A percentile compares a stretch with the other conserved stretches of the same genome.
Evolutionary conservation across 1,140 invertebrate genomes (phyloP).

Genomic region (Drosophila arawakana): DNA sequence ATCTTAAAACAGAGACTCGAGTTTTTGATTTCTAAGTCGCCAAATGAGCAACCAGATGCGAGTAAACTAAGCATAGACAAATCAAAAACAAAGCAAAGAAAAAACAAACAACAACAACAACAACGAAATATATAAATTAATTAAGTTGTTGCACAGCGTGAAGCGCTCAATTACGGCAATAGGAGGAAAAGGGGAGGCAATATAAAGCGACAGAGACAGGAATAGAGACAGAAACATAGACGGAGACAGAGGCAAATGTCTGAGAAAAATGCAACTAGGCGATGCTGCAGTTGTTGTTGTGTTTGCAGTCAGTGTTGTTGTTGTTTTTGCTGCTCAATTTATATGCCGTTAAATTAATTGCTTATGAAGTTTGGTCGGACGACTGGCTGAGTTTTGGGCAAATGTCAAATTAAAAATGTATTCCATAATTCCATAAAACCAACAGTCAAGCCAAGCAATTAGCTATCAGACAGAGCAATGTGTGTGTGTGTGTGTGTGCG

Average conservation of each 20-base stretch:
- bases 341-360: constrained; percentile 81
- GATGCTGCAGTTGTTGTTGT: constrained; percentile 63
- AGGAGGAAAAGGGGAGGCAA: constrained; percentile 4
- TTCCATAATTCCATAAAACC: constrained; percentile 70
- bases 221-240: constrained; percentile 15
- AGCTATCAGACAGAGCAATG: constrained; percentile 42
- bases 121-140: constrained; percentile 71
- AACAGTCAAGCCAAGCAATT: constrained; percentile 68
- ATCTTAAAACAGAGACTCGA: constrained; percentile 36
- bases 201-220: neutral
- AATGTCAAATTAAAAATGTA: constrained; percentile 82
- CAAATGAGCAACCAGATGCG: constrained; percentile 63
- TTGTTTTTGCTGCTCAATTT: constrained; percentile 60
- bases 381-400: constrained; percentile 73
- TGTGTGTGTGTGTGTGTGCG: constrained; percentile 24
- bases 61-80: constrained; percentile 38
- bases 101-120: constrained; percentile 42
- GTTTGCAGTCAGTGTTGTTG: constrained; percentile 5
- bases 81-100: constrained; percentile 10
- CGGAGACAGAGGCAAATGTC: constrained; percentile 61
- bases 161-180: constrained; percentile 73
- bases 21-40: constrained; percentile 40
- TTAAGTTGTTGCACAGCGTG: constrained; percentile 83
- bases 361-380: constrained; percentile 68
- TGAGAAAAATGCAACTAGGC: constrained; percentile 81